Percentiles rank a stretch among this genome's conserved stretches.
phyloP scores from a whole-genome alignment of 2,113 vertebrate genomes.

The Ceyx melanurus region DNA sequence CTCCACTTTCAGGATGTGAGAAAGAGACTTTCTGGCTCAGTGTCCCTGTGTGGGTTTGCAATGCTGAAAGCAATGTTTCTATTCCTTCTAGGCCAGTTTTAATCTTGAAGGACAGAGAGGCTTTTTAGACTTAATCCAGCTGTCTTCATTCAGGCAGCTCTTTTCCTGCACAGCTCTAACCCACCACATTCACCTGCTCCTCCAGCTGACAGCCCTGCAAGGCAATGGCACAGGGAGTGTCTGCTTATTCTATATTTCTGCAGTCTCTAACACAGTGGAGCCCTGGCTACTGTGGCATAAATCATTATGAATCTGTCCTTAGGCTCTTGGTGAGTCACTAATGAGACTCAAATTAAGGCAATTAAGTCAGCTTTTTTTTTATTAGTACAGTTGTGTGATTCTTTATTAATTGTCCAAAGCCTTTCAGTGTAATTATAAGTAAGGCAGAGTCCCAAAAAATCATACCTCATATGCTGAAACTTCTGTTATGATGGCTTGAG shows the following conservation, averaged over 20 bases:
- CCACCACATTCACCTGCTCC: background rate
- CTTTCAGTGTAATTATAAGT: conserved; percentile 1
- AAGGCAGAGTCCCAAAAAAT: background rate
- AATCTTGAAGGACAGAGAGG: background rate
- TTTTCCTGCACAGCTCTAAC: background rate
- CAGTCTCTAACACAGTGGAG: background rate
- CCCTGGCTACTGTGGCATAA: background rate
- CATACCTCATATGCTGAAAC: background rate
- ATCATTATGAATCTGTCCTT: conserved; percentile 3
- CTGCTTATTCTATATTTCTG: background rate
- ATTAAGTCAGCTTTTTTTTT: background rate
- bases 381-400: background rate
- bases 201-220: background rate
- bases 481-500: background rate
- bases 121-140: background rate
- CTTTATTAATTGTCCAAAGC: conserved; percentile 7
- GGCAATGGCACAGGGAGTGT: background rate
- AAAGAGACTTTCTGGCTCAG: background rate
- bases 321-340: conserved; percentile 12
- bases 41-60: background rate
- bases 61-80: background rate
- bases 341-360: conserved; percentile 21
- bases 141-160: background rate
- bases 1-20: background rate
- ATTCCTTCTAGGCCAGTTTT: background rate